Conservation (phyloP, 1,140 invertebrate genomes). For the Battus philenor region DNA sequence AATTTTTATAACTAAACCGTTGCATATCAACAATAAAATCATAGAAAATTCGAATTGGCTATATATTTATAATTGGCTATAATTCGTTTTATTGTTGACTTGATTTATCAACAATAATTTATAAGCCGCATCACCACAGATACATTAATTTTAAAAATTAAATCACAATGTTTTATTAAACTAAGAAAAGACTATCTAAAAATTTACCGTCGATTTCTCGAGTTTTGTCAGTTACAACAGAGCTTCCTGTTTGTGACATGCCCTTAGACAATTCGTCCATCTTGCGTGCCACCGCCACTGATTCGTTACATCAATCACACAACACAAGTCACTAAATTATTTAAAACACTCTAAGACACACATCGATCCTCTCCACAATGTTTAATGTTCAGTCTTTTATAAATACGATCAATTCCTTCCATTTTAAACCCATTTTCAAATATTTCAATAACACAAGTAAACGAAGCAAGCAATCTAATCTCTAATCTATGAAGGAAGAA, state of each 20-base stretch:
- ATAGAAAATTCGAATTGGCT: too few species aligned
- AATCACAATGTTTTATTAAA: too few species aligned
- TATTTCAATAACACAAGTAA: slow-evolving; percentile 49
- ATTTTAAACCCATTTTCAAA: slow-evolving; percentile 61
- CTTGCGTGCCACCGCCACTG: slow-evolving; percentile 68
- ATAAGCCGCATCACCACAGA: too few species aligned
- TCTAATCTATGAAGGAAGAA: slow-evolving; percentile 22
- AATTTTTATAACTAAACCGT: too few species aligned
- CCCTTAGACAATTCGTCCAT: slow-evolving; percentile 75
- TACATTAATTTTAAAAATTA: too few species aligned
- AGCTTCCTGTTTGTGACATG: slow-evolving; percentile 74
- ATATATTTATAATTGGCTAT: too few species aligned
- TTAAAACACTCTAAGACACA: slow-evolving; percentile 39
- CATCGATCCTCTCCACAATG: slow-evolving; percentile 45
- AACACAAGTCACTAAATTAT: slow-evolving; percentile 58
- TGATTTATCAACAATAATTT: too few species aligned
- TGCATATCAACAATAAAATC: too few species aligned
- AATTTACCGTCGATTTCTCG: slow-evolving; percentile 65
- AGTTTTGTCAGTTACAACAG: slow-evolving; percentile 69
- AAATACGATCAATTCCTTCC: slow-evolving; percentile 50
- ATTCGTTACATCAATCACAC: slow-evolving; percentile 70
- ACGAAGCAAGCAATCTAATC: slow-evolving; percentile 34
- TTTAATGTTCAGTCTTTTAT: slow-evolving; percentile 45
- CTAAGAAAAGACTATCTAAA: slow-evolving; percentile 18
- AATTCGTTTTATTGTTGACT: too few species aligned